Percentiles rank a stretch among this genome's conserved stretches.
Conservation (phyloP, 2,797 vertebrate species). For the Pipistrellus pygmaeus region DNA sequence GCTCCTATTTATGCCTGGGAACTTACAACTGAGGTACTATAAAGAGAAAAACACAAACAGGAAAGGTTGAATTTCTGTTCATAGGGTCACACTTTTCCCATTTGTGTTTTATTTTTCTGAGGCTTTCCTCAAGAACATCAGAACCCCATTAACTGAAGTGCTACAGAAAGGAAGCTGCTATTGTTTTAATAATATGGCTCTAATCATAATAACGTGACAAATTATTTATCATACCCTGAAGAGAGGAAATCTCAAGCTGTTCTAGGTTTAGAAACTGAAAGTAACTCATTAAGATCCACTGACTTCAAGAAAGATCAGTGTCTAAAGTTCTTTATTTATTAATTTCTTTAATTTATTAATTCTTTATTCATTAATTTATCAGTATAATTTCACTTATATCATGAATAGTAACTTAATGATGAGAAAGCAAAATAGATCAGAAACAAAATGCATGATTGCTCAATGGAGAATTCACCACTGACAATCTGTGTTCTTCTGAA, state of each 20-base stretch:
- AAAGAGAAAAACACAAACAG: conserved; percentile 37
- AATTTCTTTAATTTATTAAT: too few species aligned
- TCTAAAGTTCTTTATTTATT: conserved; percentile 75
- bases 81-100: not conserved
- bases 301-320: conserved; percentile 66
- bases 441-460: conserved; percentile 55
- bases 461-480: conserved; percentile 32
- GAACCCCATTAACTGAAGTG: conserved; percentile 65
- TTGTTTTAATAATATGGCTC: conserved; percentile 81
- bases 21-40: not conserved
- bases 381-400: conserved; percentile 70
- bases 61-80: not conserved
- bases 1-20: conserved; percentile 5
- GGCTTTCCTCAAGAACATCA: not conserved
- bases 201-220: conserved; percentile 82
- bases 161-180: conserved; percentile 78
- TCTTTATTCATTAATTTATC: conserved; percentile 43
- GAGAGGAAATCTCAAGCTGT: conserved; percentile 77
- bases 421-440: conserved; percentile 63
- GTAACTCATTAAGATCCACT: conserved; percentile 78
- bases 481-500: conserved; percentile 30
- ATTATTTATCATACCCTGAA: conserved; percentile 78
- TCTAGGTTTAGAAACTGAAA: conserved; percentile 77
- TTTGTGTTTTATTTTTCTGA: not conserved
- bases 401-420: conserved; percentile 76